Evolutionary conservation across 2,797 vertebrate species (phyloP).

Genomic region (Martes flavigula): DNA sequence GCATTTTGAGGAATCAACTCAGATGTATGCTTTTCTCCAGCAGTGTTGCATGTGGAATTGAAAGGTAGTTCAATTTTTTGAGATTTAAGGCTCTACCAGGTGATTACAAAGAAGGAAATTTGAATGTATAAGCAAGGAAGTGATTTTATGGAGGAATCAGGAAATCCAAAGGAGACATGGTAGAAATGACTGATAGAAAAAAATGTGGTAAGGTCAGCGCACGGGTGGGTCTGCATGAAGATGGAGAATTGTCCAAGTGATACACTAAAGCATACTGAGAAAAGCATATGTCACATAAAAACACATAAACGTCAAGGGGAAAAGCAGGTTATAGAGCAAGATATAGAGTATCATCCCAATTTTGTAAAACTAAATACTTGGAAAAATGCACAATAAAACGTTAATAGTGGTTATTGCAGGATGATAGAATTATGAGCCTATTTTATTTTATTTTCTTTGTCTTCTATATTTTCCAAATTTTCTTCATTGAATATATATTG

Average conservation of each 20-base stretch:
- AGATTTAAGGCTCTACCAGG: neutral
- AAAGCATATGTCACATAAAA: neutral
- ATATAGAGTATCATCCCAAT: too few relatives aligned
- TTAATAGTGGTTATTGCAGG: neutral
- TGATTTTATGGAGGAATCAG: neutral
- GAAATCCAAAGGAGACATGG: neutral
- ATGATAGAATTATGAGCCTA: conserved; percentile 21
- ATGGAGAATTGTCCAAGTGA: fast-evolving
- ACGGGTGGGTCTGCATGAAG: neutral
- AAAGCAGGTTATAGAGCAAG: neutral
- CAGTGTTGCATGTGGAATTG: neutral
- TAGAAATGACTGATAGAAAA: neutral
- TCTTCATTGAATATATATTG: conserved; percentile 52
- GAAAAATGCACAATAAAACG: neutral
- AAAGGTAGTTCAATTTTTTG: neutral
- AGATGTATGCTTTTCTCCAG: neutral
- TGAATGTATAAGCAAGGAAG: neutral
- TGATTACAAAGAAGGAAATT: neutral
- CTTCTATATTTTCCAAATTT: conserved; percentile 51
- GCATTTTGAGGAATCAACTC: neutral
- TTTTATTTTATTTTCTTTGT: conserved; percentile 49
- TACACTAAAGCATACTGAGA: neutral
- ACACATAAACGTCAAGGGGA: neutral
- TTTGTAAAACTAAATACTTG: neutral
- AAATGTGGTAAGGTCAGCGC: fast-evolving